Conservation (phyloP, 2,113 vertebrate species). For the Phasianus colchicus region DNA sequence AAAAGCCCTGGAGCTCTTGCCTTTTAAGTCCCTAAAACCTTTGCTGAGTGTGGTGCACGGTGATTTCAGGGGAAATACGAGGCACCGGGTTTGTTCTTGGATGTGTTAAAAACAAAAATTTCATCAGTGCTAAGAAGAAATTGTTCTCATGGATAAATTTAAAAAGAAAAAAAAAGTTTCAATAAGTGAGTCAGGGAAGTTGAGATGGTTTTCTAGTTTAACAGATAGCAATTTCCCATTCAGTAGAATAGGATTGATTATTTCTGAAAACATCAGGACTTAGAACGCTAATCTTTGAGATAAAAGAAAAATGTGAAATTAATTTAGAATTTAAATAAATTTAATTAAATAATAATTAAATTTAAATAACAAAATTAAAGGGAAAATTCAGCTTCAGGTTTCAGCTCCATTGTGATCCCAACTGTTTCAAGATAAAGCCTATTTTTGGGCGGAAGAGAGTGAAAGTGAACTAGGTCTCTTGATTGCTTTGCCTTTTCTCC, state of each 20-base stretch:
- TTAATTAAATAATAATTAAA: too few species aligned
- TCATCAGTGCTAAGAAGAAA: background rate
- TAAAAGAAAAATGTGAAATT: background rate
- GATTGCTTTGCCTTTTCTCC: background rate
- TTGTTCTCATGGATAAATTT: background rate
- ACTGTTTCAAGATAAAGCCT: background rate
- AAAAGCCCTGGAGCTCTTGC: background rate
- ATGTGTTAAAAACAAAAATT: background rate
- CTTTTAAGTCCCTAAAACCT: background rate
- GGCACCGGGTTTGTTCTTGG: background rate
- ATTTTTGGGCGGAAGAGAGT: background rate
- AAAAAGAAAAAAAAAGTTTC: background rate
- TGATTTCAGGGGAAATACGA: background rate
- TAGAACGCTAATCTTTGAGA: background rate
- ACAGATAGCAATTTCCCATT: background rate
- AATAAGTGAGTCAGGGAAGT: accelerated
- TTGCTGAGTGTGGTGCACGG: background rate
- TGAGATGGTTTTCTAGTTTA: background rate
- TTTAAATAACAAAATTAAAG: background rate
- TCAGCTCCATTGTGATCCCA: background rate
- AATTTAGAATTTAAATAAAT: background rate
- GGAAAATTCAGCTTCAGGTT: background rate
- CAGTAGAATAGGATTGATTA: background rate
- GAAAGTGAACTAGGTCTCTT: background rate
- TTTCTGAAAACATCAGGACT: background rate